Base-by-base conservation (phyloP, 2,797 vertebrate species). In the Spinus pinus region DNA sequence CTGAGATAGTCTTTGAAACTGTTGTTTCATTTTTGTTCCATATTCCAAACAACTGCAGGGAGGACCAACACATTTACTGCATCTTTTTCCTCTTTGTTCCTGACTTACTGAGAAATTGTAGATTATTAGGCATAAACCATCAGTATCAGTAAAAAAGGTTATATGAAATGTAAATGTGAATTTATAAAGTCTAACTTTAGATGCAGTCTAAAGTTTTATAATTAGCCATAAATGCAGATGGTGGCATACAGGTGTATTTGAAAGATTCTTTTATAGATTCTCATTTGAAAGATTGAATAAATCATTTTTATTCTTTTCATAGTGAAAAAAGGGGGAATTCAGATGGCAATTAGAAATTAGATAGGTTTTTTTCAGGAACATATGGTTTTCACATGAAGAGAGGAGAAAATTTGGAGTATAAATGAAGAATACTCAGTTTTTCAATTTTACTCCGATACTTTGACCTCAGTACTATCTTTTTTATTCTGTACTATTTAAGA, bases 111-210 rank as follows among this genome's bases (percentile, higher is more conserved):
- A 90, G 88, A 41, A 85, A 65, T 31, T 42, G 91, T 22, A 93
- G 65, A 75, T 91, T 95, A 93, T 75, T 93, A 72, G 70, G 25
- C 25, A 71, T 64, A 90, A 92, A 82, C 21, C 57, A 70, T 23
- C 82, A 74, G 14, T 72, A 94, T 78, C 53, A 95, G 86, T 95
- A 96, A 77, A 95, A 91, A 28, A 27, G 3, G 19, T 62, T 64
- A 95, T 82, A 88, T 65, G 53, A 72, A 91, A 81, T 49, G 16
- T 37, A 97, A 91, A 82, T 94, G 22, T 46, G 56, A 97, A 93
- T 84, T 75, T 94, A 88, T 65, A 64, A 58, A 57, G 15, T 53
- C 33, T 47, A 71, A 78, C 7, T 78, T 83, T 10, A 17, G 30
- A 86, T 17, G 33, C 39, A 83, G 31, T 85, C 54, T 84, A 79